phyloP scores from a whole-genome alignment of 2,113 vertebrate genomes.

The Pluvialis apricaria region DNA sequence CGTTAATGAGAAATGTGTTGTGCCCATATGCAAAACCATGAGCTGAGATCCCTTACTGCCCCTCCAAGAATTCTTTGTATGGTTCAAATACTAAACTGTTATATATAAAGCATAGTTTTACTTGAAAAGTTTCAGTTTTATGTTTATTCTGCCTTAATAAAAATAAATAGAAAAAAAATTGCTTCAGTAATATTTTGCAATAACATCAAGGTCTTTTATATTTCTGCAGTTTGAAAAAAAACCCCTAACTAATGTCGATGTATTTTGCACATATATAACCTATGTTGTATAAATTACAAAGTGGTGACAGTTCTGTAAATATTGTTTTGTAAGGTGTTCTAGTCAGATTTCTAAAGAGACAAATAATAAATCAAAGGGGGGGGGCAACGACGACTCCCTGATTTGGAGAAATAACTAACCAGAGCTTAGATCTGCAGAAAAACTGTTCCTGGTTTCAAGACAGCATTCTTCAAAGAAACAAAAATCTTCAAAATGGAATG shows the following conservation, averaged over 20 bases:
- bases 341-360: conserved; percentile 51
- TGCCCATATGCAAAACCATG: neutral
- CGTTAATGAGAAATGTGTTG: conserved; percentile 33
- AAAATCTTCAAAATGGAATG: conserved; percentile 52
- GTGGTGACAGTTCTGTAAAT: conserved; percentile 55
- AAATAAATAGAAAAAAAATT: conserved; percentile 57
- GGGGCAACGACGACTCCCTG: neutral
- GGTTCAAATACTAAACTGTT: neutral
- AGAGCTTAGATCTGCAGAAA: conserved; percentile 45
- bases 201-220: conserved; percentile 53
- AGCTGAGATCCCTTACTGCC: neutral
- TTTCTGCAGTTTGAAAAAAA: conserved; percentile 31
- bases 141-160: neutral
- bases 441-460: conserved; percentile 38
- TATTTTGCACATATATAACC: conserved; percentile 3
- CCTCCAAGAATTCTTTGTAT: neutral
- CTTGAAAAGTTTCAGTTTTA: conserved; percentile 8
- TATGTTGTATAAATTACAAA: conserved; percentile 44
- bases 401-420: conserved; percentile 1
- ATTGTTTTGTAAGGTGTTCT: conserved; percentile 35
- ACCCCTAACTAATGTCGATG: neutral
- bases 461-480: conserved; percentile 62
- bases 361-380: conserved; percentile 28
- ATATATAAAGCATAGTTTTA: neutral
- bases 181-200: conserved; percentile 41